Conservation (phyloP, 2,797 vertebrate species). For the Sebastes oblongus region DNA sequence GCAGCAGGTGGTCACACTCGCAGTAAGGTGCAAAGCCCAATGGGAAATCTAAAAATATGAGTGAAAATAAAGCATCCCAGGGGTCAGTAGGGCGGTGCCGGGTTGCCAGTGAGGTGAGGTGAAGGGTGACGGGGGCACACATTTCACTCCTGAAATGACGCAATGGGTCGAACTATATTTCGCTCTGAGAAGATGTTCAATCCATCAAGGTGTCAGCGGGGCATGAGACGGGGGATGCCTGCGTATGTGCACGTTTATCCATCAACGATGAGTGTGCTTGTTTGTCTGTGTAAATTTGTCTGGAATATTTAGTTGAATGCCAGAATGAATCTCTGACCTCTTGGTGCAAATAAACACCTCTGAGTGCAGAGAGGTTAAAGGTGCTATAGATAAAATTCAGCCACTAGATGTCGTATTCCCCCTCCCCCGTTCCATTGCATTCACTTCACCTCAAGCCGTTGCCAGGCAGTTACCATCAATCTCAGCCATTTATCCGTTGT, state of each 20-base stretch:
- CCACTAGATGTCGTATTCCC: no score
- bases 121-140: slow-evolving; percentile 25
- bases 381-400: no score
- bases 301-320: neutral
- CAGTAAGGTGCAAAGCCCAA: slow-evolving; percentile 40
- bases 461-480: no score
- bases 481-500: no score
- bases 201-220: neutral
- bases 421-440: no score
- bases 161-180: slow-evolving; percentile 26
- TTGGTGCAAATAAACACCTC: neutral
- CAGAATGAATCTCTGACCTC: neutral
- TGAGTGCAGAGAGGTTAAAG: no score
- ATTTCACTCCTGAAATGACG: slow-evolving; percentile 46
- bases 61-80: slow-evolving; percentile 56
- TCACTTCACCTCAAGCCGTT: no score
- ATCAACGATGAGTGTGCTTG: neutral
- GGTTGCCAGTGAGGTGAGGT: slow-evolving; percentile 51
- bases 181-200: slow-evolving; percentile 1
- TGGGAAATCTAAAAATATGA: slow-evolving; percentile 65
- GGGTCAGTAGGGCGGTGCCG: slow-evolving; percentile 49
- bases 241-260: neutral
- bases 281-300: neutral
- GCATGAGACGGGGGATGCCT: neutral
- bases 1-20: slow-evolving; percentile 56